Conservation (phyloP, 2,797 vertebrate genomes). For the Loris lydekkerianus region DNA sequence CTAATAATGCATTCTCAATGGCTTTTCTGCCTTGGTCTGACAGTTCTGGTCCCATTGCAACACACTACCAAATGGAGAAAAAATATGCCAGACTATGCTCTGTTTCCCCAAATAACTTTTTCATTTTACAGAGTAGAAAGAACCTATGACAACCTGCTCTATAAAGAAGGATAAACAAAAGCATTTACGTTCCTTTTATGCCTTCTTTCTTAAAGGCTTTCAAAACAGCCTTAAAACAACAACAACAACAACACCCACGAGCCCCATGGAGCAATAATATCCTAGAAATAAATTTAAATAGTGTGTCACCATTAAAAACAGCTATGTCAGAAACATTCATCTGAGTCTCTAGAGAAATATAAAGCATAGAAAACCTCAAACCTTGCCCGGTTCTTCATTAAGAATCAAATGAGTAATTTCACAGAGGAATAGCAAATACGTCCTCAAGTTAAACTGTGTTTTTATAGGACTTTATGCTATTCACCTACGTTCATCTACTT, state of each 20-base stretch:
- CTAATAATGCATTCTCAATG: constrained; percentile 13
- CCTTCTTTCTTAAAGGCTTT: constrained; percentile 49
- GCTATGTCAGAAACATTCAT: not conserved
- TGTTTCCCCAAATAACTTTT: constrained; percentile 21
- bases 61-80: constrained; percentile 6
- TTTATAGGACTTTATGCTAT: not conserved
- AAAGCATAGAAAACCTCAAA: not conserved
- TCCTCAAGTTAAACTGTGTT: not conserved
- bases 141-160: not conserved
- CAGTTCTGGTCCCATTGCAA: not conserved
- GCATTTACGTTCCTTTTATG: not conserved
- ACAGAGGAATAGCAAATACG: not conserved
- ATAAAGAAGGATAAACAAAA: constrained; percentile 57
- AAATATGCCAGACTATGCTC: not conserved
- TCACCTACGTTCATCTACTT: not conserved
- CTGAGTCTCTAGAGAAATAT: not conserved
- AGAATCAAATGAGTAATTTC: not conserved
- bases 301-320: not conserved
- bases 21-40: constrained; percentile 12
- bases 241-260: not conserved
- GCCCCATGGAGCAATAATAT: not conserved
- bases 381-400: not conserved
- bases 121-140: constrained; percentile 35
- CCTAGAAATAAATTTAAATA: not conserved
- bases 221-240: not conserved